Evolutionary conservation across 2,113 vertebrate genomes (phyloP).

Genomic region (Thunnus maccoyii): DNA sequence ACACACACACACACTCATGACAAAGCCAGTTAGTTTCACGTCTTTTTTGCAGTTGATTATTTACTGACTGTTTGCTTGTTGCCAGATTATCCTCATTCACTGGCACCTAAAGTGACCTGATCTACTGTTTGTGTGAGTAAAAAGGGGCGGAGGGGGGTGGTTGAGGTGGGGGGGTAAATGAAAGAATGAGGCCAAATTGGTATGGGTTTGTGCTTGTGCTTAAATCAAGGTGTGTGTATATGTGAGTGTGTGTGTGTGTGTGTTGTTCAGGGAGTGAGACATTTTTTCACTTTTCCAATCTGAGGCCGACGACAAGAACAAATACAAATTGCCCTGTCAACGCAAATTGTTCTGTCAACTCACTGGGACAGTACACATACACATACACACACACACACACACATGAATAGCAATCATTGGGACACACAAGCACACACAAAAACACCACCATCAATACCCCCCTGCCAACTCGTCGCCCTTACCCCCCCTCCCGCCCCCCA

Average conservation of each 20-base stretch:
- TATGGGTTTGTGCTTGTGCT: background rate
- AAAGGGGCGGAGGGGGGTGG: too few species aligned
- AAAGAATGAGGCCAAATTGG: background rate
- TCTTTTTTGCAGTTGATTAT: constrained; percentile 21
- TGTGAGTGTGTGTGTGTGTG: background rate
- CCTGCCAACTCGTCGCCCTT: background rate
- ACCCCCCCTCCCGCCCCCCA: background rate
- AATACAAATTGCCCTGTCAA: constrained; percentile 67
- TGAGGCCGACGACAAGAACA: constrained; percentile 47
- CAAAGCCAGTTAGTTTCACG: constrained; percentile 1
- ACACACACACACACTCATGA: constrained; percentile 2
- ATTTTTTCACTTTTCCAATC: constrained; percentile 56
- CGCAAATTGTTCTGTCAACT: constrained; percentile 68
- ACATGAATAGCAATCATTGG: constrained; percentile 1
- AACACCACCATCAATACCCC: constrained; percentile 36
- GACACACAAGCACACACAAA: constrained; percentile 12
- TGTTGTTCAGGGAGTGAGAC: background rate
- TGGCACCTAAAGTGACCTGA: constrained; percentile 19
- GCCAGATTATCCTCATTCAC: constrained; percentile 35
- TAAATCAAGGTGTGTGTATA: background rate
- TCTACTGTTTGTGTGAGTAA: background rate
- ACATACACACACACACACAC: constrained; percentile 28
- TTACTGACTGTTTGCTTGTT: constrained; percentile 39
- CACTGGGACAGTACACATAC: constrained; percentile 1
- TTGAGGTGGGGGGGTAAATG: background rate